Evolutionary conservation across 2,888 invertebrate species (phyloP), one percentile per base, ranked within the genome.

Genomic region (Maniola hyperantus): DNA sequence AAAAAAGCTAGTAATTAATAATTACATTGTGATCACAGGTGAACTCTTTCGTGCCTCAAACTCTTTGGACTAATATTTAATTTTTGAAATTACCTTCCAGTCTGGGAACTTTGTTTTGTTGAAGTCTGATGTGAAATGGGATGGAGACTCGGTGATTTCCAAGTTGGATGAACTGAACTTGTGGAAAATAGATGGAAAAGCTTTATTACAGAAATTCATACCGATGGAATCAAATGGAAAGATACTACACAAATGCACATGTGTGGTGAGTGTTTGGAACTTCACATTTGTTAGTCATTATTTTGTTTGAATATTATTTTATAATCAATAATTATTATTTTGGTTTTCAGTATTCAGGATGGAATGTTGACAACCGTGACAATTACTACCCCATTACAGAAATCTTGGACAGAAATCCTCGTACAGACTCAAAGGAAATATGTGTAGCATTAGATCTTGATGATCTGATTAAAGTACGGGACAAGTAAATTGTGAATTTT

Each of bases 141-240:
- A 93, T 76, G 94, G 94, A 65, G 92, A 92, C 64, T 93, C 92
- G 70, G 93, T 93, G 33, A 83, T 85, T 73, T 91, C 92, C 61
- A 92, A 92, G 72, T 76, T 92, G 82, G 90, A 91, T 89, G 93
- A 93, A 78, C 91, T 94, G 69, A 94, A 94, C 73, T 90, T 95
- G 78, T 95, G 95, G 95, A 94, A 94, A 86, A 94, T 95, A 71
- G 95, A 95, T 85, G 94, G 94, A 53, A 95, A 95, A 79, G 93
- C 94, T 70, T 89, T 95, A 78, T 82, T 95, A 75, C 95, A 95
- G 80, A 95, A 95, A 79, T 95, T 94, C 84, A 94, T 95, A 75
- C 93, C 94, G 44, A 93, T 94, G 87, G 93, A 94, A 80, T 92
- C 93, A 70, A 92, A 88, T 83, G 94, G 93, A 69, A 93, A 92